A percentile compares a stretch with the other conserved stretches of the same genome.
phyloP scores from a whole-genome alignment of 1,140 invertebrate species.

The Pararge aegeria region DNA sequence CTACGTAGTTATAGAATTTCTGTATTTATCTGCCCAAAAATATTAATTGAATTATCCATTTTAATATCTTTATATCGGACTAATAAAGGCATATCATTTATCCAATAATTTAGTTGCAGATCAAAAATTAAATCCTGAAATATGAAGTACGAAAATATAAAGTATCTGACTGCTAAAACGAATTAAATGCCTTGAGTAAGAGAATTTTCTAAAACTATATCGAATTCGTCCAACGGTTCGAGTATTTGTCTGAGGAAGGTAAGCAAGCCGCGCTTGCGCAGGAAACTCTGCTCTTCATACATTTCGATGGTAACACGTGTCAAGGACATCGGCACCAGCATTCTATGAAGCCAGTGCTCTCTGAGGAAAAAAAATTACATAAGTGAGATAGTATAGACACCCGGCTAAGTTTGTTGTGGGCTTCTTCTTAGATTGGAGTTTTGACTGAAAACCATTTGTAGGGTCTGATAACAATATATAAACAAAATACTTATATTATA shows the following conservation, averaged over 20 bases:
- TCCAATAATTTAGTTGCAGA: conserved; percentile 6
- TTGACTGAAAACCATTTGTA: no score
- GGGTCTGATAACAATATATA: no score
- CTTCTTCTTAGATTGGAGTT: no score
- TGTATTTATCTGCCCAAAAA: conserved; percentile 17
- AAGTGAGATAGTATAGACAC: no score
- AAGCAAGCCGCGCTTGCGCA: conserved; percentile 90
- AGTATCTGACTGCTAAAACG: conserved; percentile 8
- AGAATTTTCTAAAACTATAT: conserved; percentile 95
- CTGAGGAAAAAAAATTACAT: conserved; percentile 75
- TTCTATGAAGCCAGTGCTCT: conserved; percentile 94
- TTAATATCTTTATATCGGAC: background rate
- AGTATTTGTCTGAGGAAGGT: conserved; percentile 96
- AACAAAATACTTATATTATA: no score
- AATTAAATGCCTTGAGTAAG: conserved; percentile 94
- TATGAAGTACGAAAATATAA: conserved; percentile 22
- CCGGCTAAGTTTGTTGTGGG: no score
- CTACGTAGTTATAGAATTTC: conserved; percentile 7
- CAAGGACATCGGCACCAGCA: conserved; percentile 92
- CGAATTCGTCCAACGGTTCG: conserved; percentile 94
- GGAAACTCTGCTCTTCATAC: conserved; percentile 97
- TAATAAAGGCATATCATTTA: conserved; percentile 9
- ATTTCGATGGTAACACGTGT: conserved; percentile 93
- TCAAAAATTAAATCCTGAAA: conserved; percentile 12
- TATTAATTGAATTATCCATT: background rate